Evolutionary conservation across 2,113 vertebrate genomes (phyloP), one percentile per base, ranked within the genome.

Genomic region (Phyllopteryx taeniolatus): DNA sequence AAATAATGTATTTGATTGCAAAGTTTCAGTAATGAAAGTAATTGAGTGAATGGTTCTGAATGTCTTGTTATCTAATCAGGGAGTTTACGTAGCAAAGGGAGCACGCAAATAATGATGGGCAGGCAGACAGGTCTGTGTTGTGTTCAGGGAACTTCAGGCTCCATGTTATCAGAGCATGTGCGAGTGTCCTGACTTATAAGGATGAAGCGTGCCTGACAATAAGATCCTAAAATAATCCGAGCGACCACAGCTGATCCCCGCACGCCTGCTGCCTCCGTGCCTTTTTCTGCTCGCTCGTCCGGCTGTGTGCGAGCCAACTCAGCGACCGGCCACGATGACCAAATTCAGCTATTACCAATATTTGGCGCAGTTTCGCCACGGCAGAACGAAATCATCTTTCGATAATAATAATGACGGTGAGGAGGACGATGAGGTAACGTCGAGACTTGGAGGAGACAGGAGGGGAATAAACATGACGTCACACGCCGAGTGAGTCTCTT

Each of bases 271-370:
- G 60, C 56, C 56, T 57, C 56, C 22, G 4, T 8, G 31, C 13
- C 31, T 61, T 61, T 61, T 61, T 35, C 31, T 35, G 59, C 72
- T 63, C 22, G 54, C 61, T 63, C 35, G 35, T 63, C 35, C n/a
- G 61, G 35, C 61, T n/a, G 35, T 3, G 60, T 9, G 17, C 33
- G 54, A 43, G 12, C 33, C 27, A 31, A 60, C 59, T 33, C 59
- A 60, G 59, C 59, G 33, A 27, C 33, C 59, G 20, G 69, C 74
- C 63, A 71, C 5, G 73, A 98, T 98, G 96, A 96, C 94, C 70
- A 93, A 94, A 84, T 98, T 98, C 92, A 94, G 93, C 75, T 99
- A 99, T 73, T 91, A 94, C 1, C 94, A 96, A 76, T 99, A 98
- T 81, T 93, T 98, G 77, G 94, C 94, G 39, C 92, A 96, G 74